These are phyloP conservation scores for Anabacerthia variegaticeps DNA, from an alignment of 2,797 vertebrate species.

Conservation along the genomic window DNA sequence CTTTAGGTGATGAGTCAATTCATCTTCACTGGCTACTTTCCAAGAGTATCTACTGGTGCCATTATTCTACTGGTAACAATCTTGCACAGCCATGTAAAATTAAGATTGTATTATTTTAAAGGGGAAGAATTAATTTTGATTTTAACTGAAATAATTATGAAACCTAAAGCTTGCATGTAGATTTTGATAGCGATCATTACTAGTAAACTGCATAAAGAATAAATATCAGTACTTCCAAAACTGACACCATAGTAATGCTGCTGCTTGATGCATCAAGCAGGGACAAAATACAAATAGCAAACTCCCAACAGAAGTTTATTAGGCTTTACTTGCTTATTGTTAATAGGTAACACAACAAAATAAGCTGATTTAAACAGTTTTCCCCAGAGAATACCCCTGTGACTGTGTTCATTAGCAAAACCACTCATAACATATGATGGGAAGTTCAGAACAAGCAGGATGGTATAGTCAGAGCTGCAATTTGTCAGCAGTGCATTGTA, in stretches of 20 bases:
- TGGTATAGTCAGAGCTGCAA: not conserved
- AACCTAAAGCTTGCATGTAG: not conserved
- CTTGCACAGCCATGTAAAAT: not conserved
- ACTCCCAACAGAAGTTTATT: not conserved
- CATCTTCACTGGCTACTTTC: not conserved
- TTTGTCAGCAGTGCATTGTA: not conserved
- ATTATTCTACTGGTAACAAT: not conserved
- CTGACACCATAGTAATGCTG: not conserved
- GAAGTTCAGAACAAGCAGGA: not conserved
- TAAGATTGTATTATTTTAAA: not conserved
- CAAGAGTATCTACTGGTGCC: not conserved
- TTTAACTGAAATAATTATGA: not conserved
- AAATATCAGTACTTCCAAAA: slow-evolving; percentile 21
- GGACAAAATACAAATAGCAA: not conserved
- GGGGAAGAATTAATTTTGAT: not conserved
- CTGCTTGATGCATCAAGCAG: not conserved
- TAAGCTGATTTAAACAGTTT: not conserved
- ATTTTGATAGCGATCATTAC: not conserved
- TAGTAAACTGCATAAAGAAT: not conserved
- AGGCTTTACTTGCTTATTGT: not conserved
- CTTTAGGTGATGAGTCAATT: not conserved
- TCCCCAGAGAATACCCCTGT: not conserved
- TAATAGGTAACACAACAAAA: not conserved
- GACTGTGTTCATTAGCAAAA: not conserved
- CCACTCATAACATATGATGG: not conserved